Evolutionary conservation across 2,113 vertebrate genomes (phyloP).

Genomic region (Morone saxatilis): DNA sequence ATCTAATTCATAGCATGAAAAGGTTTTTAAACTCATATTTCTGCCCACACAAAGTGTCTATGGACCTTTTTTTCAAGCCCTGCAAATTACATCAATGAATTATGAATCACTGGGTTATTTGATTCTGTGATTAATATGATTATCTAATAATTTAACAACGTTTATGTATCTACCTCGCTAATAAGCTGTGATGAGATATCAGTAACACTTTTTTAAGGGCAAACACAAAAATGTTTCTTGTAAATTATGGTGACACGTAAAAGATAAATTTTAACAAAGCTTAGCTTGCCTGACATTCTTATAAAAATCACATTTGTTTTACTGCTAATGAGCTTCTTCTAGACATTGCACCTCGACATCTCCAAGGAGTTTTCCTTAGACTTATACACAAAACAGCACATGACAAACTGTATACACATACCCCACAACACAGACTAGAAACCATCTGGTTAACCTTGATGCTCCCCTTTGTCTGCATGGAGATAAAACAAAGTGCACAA

Average conservation of each 20-base stretch:
- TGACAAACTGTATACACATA: constrained; percentile 11
- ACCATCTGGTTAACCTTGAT: constrained; percentile 33
- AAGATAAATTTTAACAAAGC: not conserved
- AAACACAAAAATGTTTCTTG: not conserved
- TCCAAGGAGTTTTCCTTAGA: not conserved
- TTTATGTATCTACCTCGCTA: not conserved
- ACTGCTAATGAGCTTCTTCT: constrained; percentile 32
- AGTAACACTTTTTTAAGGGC: not conserved
- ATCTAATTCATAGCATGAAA: constrained; percentile 26
- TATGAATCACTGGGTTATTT: constrained; percentile 22
- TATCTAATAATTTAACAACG: not conserved
- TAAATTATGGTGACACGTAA: not conserved
- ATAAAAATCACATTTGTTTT: not conserved
- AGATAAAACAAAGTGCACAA: constrained; percentile 64
- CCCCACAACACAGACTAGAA: constrained; percentile 8
- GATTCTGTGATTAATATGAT: constrained; percentile 23
- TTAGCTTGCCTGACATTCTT: too few species aligned
- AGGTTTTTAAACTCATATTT: constrained; percentile 22
- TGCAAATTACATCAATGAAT: constrained; percentile 30
- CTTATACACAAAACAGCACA: constrained; percentile 2
- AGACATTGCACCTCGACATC: not conserved
- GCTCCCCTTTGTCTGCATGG: constrained; percentile 9
- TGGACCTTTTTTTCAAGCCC: constrained; percentile 1
- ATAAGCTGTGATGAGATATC: not conserved
- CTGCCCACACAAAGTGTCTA: not conserved